These are phyloP conservation scores for Pipistrellus kuhlii DNA, from an alignment of 2,797 vertebrate genomes.

Conservation along the genomic window DNA sequence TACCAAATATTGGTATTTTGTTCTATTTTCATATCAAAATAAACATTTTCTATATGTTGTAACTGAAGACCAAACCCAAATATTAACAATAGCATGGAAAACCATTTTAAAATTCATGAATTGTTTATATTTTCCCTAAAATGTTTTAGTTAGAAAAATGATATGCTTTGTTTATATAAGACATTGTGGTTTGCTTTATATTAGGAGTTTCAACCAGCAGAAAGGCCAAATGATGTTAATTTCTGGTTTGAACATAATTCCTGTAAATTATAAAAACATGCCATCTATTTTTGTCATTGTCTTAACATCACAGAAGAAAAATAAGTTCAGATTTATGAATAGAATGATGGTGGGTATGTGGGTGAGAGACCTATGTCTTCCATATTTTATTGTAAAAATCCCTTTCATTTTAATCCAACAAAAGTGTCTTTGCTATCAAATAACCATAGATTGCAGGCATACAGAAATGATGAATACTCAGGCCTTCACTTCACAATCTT, in stretches of 20 bases:
- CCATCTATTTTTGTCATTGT: conserved; percentile 12
- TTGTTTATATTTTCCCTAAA: background rate
- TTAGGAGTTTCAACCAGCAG: conserved; percentile 24
- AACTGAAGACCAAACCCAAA: no score
- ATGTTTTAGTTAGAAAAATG: conserved; percentile 37
- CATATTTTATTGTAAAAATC: background rate
- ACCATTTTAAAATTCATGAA: background rate
- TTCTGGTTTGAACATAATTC: conserved; percentile 25
- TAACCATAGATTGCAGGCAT: background rate
- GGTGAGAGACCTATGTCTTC: background rate
- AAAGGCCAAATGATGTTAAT: conserved; percentile 29
- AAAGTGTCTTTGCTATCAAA: background rate
- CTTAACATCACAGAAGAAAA: background rate
- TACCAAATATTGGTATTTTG: no score
- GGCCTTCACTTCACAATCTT: background rate
- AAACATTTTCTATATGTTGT: no score
- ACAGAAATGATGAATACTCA: background rate
- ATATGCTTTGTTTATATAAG: conserved; percentile 20
- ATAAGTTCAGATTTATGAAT: conserved; percentile 24
- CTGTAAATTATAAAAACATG: background rate
- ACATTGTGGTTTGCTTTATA: conserved; percentile 1
- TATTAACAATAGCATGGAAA: background rate
- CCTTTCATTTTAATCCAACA: conserved; percentile 36
- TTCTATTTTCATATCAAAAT: no score
- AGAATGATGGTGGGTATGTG: background rate